Evolutionary conservation across 1,140 invertebrate genomes (phyloP).

Genomic region (Lethrus apterus): DNA sequence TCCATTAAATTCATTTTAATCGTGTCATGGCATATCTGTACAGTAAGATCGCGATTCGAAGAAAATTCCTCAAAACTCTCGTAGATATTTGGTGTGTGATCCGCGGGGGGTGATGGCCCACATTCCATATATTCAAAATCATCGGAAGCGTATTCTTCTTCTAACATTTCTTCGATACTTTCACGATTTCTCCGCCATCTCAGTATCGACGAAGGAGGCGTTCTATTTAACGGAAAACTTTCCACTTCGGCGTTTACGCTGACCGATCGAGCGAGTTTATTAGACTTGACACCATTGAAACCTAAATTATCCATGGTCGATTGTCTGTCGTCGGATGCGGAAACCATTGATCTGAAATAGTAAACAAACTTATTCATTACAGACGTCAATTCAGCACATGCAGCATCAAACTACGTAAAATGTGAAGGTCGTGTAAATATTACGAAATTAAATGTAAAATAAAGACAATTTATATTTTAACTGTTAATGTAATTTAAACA

Average conservation of each 20-base stretch:
- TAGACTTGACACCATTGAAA: conserved; percentile 37
- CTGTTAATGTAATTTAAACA: too few relatives aligned
- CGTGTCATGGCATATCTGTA: conserved; percentile 66
- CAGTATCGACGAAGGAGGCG: conserved; percentile 20
- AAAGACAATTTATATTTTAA: too few relatives aligned
- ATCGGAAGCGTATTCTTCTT: conserved; percentile 55
- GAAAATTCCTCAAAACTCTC: conserved; percentile 64
- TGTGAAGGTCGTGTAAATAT: too few relatives aligned
- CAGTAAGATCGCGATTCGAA: conserved; percentile 53
- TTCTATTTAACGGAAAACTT: conserved; percentile 38
- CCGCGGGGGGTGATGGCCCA: conserved; percentile 62
- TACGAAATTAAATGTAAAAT: too few relatives aligned
- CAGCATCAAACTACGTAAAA: too few relatives aligned
- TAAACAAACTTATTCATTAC: neutral
- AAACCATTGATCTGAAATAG: conserved; percentile 33
- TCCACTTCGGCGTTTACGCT: conserved; percentile 37
- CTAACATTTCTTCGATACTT: conserved; percentile 53
- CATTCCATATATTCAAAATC: conserved; percentile 66
- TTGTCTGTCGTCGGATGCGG: conserved; percentile 28
- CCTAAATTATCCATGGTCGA: conserved; percentile 41
- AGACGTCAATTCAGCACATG: too few relatives aligned
- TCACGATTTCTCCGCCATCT: conserved; percentile 41
- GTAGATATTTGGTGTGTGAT: conserved; percentile 67
- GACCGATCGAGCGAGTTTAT: conserved; percentile 37
- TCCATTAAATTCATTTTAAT: conserved; percentile 61